Evolutionary conservation across 2,797 vertebrate species (phyloP), one percentile per base, ranked within the genome.

Genomic region (Otolemur crassicaudatus): DNA sequence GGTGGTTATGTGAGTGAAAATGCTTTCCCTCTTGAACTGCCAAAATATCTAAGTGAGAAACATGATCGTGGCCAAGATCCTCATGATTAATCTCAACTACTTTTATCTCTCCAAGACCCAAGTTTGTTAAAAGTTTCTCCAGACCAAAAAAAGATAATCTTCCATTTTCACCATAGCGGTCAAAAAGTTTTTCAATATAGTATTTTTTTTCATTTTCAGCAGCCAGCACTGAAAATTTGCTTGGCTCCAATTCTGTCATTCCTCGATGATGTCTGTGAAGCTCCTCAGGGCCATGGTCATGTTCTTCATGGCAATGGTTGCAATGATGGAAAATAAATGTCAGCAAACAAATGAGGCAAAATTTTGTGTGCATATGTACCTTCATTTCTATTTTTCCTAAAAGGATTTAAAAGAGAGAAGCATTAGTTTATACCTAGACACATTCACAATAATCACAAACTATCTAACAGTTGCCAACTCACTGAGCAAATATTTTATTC

Each of bases 341-440:
- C 98, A 99, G 98, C 98, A 99, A 99, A 98, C 99, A 99, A 98
- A 99, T 99, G 99, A 99, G 99, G 98, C 99, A 99, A 98, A 99
- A 99, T 98, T 99, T 99, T 95, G 99, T 99, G 98, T 99, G 99
- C 97, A 99, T 98, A 97, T 99, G 99, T 98, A 99, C 99, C 99
- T 99, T 99, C 99, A 99, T 99, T 98, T 99, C 98, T 98, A 98
- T 98, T 98, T 97, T 98, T 98, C 98, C 99, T 99, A 98, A 93
- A 99, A 98, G 72, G 96, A 40, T 88, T 96, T 85, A 98, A 98
- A 96, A 98, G 94, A 95, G 67, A 73, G 10, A 86, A 58, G 8
- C 37, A 70, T 95, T 95, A 96, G 85, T 83, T 56, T 29, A 73
- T 20, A 63, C 11, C 49, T 22, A 43, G 1, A 27, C 12, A 87